A percentile compares a stretch with the other conserved stretches of the same genome.
These are phyloP conservation scores for Enteromius paludinosus DNA, from an alignment of 2,797 vertebrate species.

Conservation along the genomic window DNA sequence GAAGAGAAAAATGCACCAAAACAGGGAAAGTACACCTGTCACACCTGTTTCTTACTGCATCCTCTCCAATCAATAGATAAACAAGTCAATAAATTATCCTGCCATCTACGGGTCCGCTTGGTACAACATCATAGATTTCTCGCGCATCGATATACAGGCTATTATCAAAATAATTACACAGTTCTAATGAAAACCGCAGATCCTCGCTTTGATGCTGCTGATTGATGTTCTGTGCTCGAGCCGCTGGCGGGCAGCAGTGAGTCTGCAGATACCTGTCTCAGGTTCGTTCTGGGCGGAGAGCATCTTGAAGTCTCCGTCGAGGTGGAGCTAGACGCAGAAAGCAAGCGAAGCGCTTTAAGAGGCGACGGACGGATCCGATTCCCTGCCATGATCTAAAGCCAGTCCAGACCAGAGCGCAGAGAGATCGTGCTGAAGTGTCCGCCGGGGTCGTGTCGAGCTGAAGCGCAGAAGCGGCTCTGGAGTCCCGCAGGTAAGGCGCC, in stretches of 20 bases:
- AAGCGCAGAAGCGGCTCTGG: constrained; percentile 30
- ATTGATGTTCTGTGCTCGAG: background rate
- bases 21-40: constrained; percentile 35
- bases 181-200: background rate
- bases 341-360: constrained; percentile 59
- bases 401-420: constrained; percentile 48
- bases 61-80: constrained; percentile 33
- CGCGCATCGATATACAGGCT: background rate
- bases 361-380: constrained; percentile 53
- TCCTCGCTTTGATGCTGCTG: background rate
- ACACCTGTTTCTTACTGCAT: constrained; percentile 17
- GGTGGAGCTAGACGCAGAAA: constrained; percentile 74
- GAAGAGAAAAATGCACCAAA: constrained; percentile 1
- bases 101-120: background rate
- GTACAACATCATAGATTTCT: background rate
- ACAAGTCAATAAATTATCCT: constrained; percentile 1
- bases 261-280: constrained; percentile 69
- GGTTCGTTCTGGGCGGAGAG: constrained; percentile 74
- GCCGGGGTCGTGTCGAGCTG: background rate
- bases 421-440: constrained; percentile 23
- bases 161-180: constrained; percentile 21
- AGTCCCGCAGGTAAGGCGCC: constrained; percentile 73
- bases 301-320: constrained; percentile 60
- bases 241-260: constrained; percentile 66
- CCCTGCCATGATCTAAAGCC: constrained; percentile 64